Evolutionary conservation across 2,113 vertebrate species (phyloP).

Genomic region (Xenopus laevis): DNA sequence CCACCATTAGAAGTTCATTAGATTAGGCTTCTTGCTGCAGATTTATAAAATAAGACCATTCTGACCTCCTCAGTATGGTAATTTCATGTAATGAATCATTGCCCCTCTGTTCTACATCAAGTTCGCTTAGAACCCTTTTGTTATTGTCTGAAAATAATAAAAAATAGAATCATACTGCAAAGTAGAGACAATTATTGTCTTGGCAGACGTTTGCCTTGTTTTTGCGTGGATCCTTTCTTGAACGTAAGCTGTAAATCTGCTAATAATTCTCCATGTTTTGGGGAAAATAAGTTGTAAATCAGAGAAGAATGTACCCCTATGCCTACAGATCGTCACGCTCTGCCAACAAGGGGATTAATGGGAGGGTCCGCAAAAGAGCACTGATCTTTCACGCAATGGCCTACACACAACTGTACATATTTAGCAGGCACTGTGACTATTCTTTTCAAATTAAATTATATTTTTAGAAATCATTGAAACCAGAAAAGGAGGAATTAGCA

Average conservation of each 20-base stretch:
- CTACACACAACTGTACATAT: not conserved
- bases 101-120: conserved; percentile 1
- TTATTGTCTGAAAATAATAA: conserved; percentile 5
- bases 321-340: not conserved
- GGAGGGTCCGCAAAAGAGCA: not conserved
- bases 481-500: conserved; percentile 11
- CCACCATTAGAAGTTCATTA: conserved; percentile 35
- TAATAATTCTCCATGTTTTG: not conserved
- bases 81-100: conserved; percentile 21
- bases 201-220: not conserved
- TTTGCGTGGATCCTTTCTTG: conserved; percentile 5
- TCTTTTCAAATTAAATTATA: not conserved
- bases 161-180: not conserved
- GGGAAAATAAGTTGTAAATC: not conserved
- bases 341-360: not conserved
- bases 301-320: not conserved
- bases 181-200: not conserved
- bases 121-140: not conserved
- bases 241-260: conserved; percentile 8
- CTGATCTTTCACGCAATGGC: not conserved
- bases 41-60: conserved; percentile 18
- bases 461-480: not conserved
- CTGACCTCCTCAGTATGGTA: conserved; percentile 19
- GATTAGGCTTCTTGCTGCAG: conserved; percentile 17
- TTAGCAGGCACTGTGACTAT: not conserved